A percentile compares a stretch with the other conserved stretches of the same genome.
Evolutionary conservation across 2,113 vertebrate species (phyloP).

Genomic region (Poeciliopsis retropinna): DNA sequence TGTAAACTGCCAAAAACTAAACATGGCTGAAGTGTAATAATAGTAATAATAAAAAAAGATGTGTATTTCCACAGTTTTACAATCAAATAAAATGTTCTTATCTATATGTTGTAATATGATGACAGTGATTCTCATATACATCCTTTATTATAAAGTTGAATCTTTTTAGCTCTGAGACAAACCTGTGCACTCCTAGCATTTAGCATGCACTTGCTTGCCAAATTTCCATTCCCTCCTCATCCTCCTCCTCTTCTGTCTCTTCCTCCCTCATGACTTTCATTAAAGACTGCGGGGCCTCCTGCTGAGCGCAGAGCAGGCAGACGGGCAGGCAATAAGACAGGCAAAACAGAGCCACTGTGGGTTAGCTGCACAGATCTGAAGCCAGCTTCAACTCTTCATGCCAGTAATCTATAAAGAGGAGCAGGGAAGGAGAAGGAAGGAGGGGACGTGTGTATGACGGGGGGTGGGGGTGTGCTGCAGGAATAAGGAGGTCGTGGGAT

Average conservation of each 20-base stretch:
- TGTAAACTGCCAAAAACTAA: neutral
- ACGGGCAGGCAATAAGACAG: conserved; percentile 45
- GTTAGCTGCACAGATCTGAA: conserved; percentile 66
- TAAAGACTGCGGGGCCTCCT: conserved; percentile 58
- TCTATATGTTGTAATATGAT: neutral
- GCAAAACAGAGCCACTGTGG: conserved; percentile 54
- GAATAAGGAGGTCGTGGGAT: conserved; percentile 46
- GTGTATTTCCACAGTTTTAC: neutral
- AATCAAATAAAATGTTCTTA: neutral
- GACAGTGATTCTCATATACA: neutral
- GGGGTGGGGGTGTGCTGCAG: conserved; percentile 20
- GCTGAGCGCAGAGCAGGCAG: conserved; percentile 38
- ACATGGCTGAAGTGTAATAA: neutral
- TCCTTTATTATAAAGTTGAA: neutral
- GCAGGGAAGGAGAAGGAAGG: conserved; percentile 28
- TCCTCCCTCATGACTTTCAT: conserved; percentile 63
- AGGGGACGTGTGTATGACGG: conserved; percentile 17
- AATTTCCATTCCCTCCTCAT: conserved; percentile 26
- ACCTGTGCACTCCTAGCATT: conserved; percentile 17
- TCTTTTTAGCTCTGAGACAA: conserved; percentile 24
- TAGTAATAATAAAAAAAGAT: neutral
- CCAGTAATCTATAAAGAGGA: conserved; percentile 74
- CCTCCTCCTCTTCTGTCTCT: conserved; percentile 16
- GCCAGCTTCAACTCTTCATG: conserved; percentile 76
- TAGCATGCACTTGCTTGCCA: conserved; percentile 33